Evolutionary conservation across 2,888 invertebrate species (phyloP).

Genomic region (Monopis laevigella): DNA sequence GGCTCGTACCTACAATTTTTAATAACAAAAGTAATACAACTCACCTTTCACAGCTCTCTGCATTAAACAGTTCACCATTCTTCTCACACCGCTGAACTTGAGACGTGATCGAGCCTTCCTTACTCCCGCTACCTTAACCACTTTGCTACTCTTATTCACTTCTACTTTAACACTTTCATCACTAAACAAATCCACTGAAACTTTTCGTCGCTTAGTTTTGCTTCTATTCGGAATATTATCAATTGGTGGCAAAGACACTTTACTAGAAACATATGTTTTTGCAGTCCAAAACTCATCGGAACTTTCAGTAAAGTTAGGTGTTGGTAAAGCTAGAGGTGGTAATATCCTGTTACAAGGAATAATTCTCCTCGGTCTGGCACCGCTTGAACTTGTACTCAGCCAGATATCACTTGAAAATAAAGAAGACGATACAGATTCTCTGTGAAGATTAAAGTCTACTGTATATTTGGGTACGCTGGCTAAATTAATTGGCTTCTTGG

Average conservation of each 20-base stretch:
- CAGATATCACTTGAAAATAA: slow-evolving; percentile 38
- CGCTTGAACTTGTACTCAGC: slow-evolving; percentile 34
- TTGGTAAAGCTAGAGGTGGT: slow-evolving; percentile 43
- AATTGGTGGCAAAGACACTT: slow-evolving; percentile 27
- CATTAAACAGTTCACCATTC: slow-evolving; percentile 38
- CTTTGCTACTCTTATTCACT: slow-evolving; percentile 21
- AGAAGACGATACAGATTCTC: slow-evolving; percentile 34
- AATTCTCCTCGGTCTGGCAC: slow-evolving; percentile 28
- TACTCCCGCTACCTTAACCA: slow-evolving; percentile 25
- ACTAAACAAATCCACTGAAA: slow-evolving; percentile 17
- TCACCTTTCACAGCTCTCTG: slow-evolving; percentile 38
- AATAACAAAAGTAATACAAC: slow-evolving; percentile 26
- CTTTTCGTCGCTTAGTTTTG: slow-evolving; percentile 26
- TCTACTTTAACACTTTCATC: slow-evolving; percentile 24
- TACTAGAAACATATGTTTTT: slow-evolving; percentile 25
- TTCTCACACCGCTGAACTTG: slow-evolving; percentile 35
- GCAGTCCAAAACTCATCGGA: slow-evolving; percentile 38
- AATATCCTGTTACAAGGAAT: slow-evolving; percentile 37
- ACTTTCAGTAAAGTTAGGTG: slow-evolving; percentile 26
- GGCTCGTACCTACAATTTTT: too few species aligned
- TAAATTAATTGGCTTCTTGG: slow-evolving; percentile 27
- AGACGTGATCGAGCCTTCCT: slow-evolving; percentile 25
- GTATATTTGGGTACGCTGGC: slow-evolving; percentile 15
- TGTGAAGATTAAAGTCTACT: slow-evolving; percentile 10
- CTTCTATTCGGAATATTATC: too few species aligned